These are phyloP conservation scores for Hipposideros larvatus DNA, from an alignment of 2,797 vertebrate species.

Conservation along the genomic window DNA sequence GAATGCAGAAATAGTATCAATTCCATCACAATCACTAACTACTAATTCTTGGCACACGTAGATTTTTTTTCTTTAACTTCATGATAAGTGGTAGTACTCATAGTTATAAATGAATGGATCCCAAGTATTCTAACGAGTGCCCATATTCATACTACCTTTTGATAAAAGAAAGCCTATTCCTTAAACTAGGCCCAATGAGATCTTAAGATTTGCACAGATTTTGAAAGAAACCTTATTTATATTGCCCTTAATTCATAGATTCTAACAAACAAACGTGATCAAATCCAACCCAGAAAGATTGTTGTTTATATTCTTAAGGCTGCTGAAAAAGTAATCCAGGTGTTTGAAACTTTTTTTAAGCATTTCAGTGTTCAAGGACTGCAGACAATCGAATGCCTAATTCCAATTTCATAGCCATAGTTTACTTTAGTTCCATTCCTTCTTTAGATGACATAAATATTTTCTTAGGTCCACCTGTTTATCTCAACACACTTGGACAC, in stretches of 20 bases:
- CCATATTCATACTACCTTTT: conserved; percentile 64
- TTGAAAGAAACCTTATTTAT: conserved; percentile 38
- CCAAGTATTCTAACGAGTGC: conserved; percentile 19
- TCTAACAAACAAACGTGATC: conserved; percentile 28
- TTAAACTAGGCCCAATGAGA: conserved; percentile 15
- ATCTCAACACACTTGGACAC: not conserved
- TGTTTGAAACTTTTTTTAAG: conserved; percentile 6
- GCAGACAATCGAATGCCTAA: not conserved
- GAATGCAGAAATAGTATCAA: conserved; percentile 72
- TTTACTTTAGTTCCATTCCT: not conserved
- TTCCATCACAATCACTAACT: conserved; percentile 71
- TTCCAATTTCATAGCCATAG: not conserved
- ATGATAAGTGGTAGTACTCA: conserved; percentile 51
- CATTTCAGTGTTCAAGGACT: not conserved
- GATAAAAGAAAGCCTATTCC: conserved; percentile 8
- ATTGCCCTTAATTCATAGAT: not conserved
- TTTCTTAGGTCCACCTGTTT: conserved; percentile 11
- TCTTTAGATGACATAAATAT: not conserved
- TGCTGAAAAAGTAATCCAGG: conserved; percentile 25
- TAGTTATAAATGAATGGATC: conserved; percentile 68
- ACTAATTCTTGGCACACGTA: conserved; percentile 67
- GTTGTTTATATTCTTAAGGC: conserved; percentile 12
- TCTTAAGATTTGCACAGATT: conserved; percentile 11
- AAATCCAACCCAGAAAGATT: not conserved
- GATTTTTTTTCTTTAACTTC: conserved; percentile 72